phyloP scores from a whole-genome alignment of 2,113 vertebrate species.

The Climacteris rufus region DNA sequence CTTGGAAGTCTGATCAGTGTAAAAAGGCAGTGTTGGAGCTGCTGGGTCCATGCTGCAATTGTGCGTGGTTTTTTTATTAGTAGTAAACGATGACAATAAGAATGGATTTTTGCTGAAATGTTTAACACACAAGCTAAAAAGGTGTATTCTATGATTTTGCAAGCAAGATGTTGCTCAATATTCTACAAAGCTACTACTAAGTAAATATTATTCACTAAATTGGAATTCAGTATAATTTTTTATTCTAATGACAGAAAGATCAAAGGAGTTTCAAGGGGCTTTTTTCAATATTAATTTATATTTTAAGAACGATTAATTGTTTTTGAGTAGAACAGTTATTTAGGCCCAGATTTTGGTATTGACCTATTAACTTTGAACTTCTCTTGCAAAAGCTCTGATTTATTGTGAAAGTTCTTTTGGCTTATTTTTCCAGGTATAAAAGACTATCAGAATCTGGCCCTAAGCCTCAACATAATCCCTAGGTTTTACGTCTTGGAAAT shows the following conservation, averaged over 20 bases:
- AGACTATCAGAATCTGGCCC: not conserved
- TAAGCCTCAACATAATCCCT: not conserved
- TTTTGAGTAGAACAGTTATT: not conserved
- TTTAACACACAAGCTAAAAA: not conserved
- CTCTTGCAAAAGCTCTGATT: not conserved
- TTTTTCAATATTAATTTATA: not conserved
- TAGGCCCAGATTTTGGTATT: not conserved
- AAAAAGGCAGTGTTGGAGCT: not conserved
- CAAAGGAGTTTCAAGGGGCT: not conserved
- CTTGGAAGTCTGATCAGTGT: not conserved
- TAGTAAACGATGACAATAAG: not conserved
- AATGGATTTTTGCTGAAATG: not conserved
- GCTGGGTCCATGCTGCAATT: not conserved
- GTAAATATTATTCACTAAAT: not conserved
- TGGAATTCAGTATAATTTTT: not conserved
- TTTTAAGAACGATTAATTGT: not conserved
- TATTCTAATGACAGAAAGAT: not conserved
- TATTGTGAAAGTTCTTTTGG: not conserved
- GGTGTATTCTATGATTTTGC: not conserved
- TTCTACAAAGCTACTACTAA: not conserved
- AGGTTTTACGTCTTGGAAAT: not conserved
- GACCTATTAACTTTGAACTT: not conserved
- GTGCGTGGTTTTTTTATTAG: not conserved
- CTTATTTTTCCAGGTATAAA: slow-evolving; percentile 11
- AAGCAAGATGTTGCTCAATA: not conserved